These are phyloP conservation scores for Phylloscopus collybita DNA, from an alignment of 2,797 vertebrate genomes.

Conservation along the genomic window DNA sequence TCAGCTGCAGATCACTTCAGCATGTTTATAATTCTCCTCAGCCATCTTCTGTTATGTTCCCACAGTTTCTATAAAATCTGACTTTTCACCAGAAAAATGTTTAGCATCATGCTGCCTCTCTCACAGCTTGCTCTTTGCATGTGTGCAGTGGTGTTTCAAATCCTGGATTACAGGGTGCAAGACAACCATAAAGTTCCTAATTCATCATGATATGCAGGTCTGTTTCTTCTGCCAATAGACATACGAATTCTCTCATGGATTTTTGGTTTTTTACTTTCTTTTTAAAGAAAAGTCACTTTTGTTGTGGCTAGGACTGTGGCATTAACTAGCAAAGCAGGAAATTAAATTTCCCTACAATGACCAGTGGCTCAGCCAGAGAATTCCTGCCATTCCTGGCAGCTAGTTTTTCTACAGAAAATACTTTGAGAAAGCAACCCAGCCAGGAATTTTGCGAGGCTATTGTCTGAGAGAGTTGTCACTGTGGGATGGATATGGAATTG, in stretches of 20 bases:
- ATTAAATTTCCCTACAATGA: neutral
- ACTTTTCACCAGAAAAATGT: neutral
- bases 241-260: neutral
- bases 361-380: neutral
- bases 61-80: neutral
- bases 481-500: neutral
- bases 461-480: neutral
- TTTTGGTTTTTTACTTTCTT: neutral
- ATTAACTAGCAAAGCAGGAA: neutral
- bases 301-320: neutral
- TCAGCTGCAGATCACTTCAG: neutral
- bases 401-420: constrained; percentile 9
- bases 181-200: neutral
- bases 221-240: neutral
- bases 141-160: neutral
- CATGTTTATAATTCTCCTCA: neutral
- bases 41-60: neutral
- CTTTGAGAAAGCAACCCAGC: neutral
- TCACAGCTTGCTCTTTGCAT: neutral
- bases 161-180: neutral
- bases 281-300: neutral
- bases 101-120: neutral
- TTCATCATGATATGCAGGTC: neutral
- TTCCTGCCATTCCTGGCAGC: constrained; percentile 6
- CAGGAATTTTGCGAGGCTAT: neutral